A percentile compares a stretch with the other conserved stretches of the same genome.
Evolutionary conservation across 2,888 invertebrate species (phyloP).

Genomic region (Idaea aversata): DNA sequence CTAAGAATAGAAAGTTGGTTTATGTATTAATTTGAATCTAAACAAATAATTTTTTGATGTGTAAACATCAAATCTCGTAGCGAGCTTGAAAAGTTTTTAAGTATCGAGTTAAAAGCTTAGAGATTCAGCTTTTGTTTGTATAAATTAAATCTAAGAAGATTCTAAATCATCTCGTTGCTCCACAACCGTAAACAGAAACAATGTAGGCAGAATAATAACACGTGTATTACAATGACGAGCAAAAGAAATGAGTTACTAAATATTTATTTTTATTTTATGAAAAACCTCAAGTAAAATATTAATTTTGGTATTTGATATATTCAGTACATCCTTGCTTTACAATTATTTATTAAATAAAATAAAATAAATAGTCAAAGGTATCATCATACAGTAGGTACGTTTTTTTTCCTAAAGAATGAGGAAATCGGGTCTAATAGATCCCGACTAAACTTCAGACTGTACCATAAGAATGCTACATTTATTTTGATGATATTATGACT

Average conservation of each 20-base stretch:
- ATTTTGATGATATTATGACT: no score
- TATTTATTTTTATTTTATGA: neutral
- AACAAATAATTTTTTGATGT: neutral
- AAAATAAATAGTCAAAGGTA: no score
- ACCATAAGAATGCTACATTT: no score
- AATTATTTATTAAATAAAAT: no score
- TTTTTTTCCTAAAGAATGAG: no score
- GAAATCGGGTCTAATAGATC: no score
- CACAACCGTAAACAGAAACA: neutral
- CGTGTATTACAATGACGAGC: neutral
- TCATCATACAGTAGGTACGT: no score
- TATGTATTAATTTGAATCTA: neutral
- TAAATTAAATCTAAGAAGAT: neutral
- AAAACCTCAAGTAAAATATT: no score
- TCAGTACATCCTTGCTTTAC: no score
- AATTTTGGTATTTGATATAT: no score
- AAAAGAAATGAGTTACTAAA: neutral
- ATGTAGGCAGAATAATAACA: constrained; percentile 1
- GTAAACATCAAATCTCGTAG: neutral
- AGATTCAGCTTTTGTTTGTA: neutral
- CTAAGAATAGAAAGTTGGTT: neutral
- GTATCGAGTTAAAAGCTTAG: neutral
- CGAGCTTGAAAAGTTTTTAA: constrained; percentile 1
- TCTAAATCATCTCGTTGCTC: neutral
- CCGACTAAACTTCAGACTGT: no score